These are phyloP conservation scores for Zelleria hepariella DNA, from an alignment of 2,888 invertebrate genomes.

Conservation along the genomic window DNA sequence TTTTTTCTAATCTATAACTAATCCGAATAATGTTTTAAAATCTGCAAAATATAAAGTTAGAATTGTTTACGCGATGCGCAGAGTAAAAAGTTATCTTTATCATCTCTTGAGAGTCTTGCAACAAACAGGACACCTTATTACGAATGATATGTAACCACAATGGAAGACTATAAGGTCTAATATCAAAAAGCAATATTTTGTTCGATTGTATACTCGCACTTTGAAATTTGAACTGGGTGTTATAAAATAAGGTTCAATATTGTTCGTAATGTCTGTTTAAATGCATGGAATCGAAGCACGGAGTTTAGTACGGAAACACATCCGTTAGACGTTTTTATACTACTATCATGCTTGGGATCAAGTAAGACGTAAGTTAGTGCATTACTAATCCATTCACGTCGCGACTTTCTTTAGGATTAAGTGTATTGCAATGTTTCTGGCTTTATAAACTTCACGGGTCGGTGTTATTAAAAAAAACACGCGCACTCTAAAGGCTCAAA, in stretches of 20 bases:
- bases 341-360: slow-evolving; percentile 69
- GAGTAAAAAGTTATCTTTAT: background rate
- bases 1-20: too few relatives aligned
- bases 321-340: slow-evolving; percentile 23
- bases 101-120: too few relatives aligned
- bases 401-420: background rate
- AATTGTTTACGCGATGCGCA: background rate
- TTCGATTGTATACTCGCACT: too few relatives aligned
- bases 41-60: background rate
- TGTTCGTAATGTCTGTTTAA: too few relatives aligned
- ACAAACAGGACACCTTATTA: too few relatives aligned
- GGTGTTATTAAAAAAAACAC: background rate
- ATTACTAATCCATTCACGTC: background rate
- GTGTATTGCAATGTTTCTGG: background rate
- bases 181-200: too few relatives aligned
- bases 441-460: background rate
- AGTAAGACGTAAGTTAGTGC: slow-evolving; percentile 58
- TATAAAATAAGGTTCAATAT: too few relatives aligned
- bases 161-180: too few relatives aligned
- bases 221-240: too few relatives aligned
- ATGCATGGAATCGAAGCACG: too few relatives aligned
- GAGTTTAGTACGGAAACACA: background rate
- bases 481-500: background rate
- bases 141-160: too few relatives aligned
- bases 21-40: too few relatives aligned